phyloP scores from a whole-genome alignment of 2,797 vertebrate genomes.

The Epinephelus coioides region DNA sequence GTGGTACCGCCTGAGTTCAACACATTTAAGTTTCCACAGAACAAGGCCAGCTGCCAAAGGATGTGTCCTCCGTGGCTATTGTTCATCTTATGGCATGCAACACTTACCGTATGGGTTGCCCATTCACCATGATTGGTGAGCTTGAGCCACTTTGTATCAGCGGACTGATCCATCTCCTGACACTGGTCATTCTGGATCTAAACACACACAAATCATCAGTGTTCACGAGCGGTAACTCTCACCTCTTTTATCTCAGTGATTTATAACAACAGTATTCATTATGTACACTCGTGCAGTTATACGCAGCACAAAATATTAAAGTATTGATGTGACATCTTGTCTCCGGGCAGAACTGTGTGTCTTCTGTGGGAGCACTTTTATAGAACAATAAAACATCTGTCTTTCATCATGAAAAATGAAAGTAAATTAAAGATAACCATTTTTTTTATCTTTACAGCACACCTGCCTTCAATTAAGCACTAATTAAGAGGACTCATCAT shows the following conservation, averaged over 20 bases:
- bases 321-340: not conserved
- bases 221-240: not conserved
- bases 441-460: not conserved
- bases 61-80: not conserved
- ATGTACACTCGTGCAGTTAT: not conserved
- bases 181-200: slow-evolving; percentile 99
- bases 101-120: slow-evolving; percentile 90
- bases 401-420: not conserved
- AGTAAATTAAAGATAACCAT: not conserved
- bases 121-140: slow-evolving; percentile 93
- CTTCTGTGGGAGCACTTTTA: not conserved
- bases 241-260: not conserved
- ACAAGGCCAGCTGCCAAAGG: slow-evolving; percentile 25
- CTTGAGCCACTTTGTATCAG: slow-evolving; percentile 93
- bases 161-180: slow-evolving; percentile 93
- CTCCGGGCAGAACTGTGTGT: not conserved
- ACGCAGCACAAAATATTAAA: not conserved
- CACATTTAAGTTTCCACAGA: slow-evolving; percentile 32
- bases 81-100: not conserved
- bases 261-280: not conserved
- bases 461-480: not conserved
- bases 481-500: not conserved
- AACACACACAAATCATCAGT: slow-evolving; percentile 20
- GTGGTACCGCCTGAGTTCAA: slow-evolving; percentile 10
- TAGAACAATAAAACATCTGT: not conserved